A percentile compares a stretch with the other conserved stretches of the same genome.
These are phyloP conservation scores for Tipula vernalis DNA, from an alignment of 2,888 invertebrate genomes.

Conservation along the genomic window DNA sequence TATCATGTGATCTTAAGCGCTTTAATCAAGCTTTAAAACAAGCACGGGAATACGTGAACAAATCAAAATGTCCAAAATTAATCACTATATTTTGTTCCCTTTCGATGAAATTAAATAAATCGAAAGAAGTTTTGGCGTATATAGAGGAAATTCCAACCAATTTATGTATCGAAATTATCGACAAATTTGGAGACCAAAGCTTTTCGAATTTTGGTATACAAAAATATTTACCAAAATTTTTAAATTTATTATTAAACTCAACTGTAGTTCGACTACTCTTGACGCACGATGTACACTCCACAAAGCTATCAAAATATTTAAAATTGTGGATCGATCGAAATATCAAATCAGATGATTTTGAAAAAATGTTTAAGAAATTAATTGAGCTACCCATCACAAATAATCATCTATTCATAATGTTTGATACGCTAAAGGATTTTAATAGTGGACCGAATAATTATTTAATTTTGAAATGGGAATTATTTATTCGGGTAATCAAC, in stretches of 20 bases:
- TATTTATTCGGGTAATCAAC: slow-evolving; percentile 46
- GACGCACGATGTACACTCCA: background rate
- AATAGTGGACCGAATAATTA: background rate
- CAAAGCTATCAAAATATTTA: background rate
- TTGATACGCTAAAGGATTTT: background rate
- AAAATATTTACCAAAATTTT: background rate
- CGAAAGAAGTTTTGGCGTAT: background rate
- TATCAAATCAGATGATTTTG: background rate
- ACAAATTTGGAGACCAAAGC: background rate
- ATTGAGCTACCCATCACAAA: background rate
- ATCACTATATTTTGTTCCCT: background rate
- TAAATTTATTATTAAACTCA: background rate
- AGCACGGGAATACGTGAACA: background rate
- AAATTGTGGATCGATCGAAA: background rate
- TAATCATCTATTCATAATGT: background rate
- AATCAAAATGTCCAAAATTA: background rate
- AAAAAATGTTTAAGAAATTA: background rate
- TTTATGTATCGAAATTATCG: background rate
- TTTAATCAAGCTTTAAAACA: background rate
- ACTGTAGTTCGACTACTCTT: background rate
- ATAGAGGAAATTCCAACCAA: background rate
- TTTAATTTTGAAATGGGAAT: slow-evolving; percentile 26
- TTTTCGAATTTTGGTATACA: background rate
- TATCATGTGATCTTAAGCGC: background rate
- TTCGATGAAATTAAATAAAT: background rate